These are phyloP conservation scores for Molorchus minor DNA, from an alignment of 2,888 invertebrate genomes.

Conservation along the genomic window DNA sequence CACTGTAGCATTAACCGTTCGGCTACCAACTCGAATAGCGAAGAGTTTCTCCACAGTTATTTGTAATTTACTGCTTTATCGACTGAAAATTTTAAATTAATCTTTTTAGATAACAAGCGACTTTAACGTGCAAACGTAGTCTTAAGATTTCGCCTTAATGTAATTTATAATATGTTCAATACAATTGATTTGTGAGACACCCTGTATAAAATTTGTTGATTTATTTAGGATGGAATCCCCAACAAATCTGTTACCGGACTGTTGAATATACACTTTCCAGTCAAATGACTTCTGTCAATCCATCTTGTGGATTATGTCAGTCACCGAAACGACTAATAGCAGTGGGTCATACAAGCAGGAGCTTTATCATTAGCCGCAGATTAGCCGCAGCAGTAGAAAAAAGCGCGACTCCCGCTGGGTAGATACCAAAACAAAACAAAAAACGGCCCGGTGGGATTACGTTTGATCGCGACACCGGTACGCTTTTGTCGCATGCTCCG, in stretches of 20 bases:
- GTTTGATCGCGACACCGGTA: slow-evolving; percentile 45
- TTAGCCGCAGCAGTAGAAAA: slow-evolving; percentile 41
- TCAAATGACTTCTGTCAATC: slow-evolving; percentile 53
- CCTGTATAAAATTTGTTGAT: no score
- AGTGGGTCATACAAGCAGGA: slow-evolving; percentile 44
- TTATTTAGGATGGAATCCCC: no score
- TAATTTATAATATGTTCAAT: no score
- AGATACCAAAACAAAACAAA: slow-evolving; percentile 41
- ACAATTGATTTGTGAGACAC: no score
- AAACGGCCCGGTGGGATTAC: slow-evolving; percentile 47
- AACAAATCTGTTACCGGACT: slow-evolving; percentile 10
- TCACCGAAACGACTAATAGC: slow-evolving; percentile 47
- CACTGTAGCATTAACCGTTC: no score
- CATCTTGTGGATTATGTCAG: slow-evolving; percentile 49
- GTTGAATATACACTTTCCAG: slow-evolving; percentile 47
- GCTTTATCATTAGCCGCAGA: slow-evolving; percentile 52
- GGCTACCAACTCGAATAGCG: no score
- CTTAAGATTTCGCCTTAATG: no score
- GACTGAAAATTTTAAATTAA: no score
- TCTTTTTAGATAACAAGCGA: no score
- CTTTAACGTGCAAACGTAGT: no score
- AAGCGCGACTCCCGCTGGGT: slow-evolving; percentile 42
- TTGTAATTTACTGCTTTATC: no score
- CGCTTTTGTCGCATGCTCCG: slow-evolving; percentile 47
- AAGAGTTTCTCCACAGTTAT: no score